phyloP scores from a whole-genome alignment of 2,113 vertebrate species.

The Cinclus cinclus region DNA sequence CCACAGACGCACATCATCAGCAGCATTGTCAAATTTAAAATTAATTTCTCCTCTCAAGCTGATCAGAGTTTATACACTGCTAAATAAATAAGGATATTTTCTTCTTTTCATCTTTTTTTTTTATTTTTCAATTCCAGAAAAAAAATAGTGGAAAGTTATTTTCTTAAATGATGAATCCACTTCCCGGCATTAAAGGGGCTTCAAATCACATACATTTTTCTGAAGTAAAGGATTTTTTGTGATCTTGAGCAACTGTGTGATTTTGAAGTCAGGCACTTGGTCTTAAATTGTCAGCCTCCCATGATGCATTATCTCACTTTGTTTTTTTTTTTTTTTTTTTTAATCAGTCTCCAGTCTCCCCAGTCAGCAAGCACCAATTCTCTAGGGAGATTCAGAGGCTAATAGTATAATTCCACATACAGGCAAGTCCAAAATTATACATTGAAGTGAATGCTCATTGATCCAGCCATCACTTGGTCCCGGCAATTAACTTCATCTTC shows the following conservation, averaged over 20 bases:
- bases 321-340: neutral
- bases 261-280: neutral
- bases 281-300: neutral
- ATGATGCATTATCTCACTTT: rapidly evolving
- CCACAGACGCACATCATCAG: neutral
- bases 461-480: neutral
- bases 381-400: neutral
- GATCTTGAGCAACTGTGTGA: neutral
- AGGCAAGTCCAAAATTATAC: neutral
- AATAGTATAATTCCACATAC: neutral
- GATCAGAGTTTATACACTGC: neutral
- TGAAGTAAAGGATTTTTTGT: neutral
- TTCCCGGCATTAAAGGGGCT: neutral
- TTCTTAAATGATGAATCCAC: neutral
- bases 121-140: neutral
- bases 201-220: neutral
- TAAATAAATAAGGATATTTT: rapidly evolving
- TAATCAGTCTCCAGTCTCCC: neutral
- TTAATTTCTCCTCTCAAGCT: neutral
- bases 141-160: neutral
- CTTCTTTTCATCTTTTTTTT: neutral
- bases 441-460: neutral
- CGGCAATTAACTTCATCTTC: neutral
- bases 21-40: neutral
- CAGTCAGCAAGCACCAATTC: neutral